Evolutionary conservation across 1,140 invertebrate species (phyloP).

Genomic region (Calycopis cecrops): DNA sequence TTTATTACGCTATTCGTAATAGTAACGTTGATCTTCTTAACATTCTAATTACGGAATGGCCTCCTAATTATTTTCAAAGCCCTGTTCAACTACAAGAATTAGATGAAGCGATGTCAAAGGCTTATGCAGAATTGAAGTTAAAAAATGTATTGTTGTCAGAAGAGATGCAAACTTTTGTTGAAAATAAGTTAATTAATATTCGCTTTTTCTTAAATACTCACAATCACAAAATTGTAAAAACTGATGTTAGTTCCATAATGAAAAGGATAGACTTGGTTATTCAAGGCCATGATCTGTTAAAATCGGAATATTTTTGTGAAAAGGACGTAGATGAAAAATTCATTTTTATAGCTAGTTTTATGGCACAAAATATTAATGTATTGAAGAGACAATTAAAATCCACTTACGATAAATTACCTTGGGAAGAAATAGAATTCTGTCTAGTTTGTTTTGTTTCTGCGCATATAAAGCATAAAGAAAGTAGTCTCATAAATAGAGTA

Average conservation of each 20-base stretch:
- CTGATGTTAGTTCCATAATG: background rate
- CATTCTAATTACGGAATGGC: background rate
- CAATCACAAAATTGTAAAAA: background rate
- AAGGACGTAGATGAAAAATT: constrained; percentile 4
- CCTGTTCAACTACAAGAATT: background rate
- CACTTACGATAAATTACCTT: constrained; percentile 1
- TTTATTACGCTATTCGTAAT: background rate
- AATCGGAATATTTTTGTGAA: background rate
- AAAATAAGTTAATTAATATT: constrained; percentile 1
- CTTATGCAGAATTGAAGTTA: background rate
- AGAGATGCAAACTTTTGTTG: background rate
- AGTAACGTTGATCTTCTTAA: constrained; percentile 3
- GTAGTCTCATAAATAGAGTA: background rate
- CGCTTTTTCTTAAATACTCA: background rate
- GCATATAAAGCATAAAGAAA: background rate
- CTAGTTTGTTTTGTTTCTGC: background rate
- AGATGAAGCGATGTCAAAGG: background rate
- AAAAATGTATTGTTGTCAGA: background rate
- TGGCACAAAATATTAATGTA: background rate
- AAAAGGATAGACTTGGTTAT: background rate
- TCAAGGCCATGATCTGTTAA: background rate
- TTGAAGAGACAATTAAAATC: constrained; percentile 2
- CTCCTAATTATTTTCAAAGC: background rate
- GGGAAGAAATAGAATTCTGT: constrained; percentile 9
- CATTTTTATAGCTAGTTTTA: background rate